These are phyloP conservation scores for Scaptomyza parva DNA, from an alignment of 2,888 invertebrate species.

Conservation along the genomic window DNA sequence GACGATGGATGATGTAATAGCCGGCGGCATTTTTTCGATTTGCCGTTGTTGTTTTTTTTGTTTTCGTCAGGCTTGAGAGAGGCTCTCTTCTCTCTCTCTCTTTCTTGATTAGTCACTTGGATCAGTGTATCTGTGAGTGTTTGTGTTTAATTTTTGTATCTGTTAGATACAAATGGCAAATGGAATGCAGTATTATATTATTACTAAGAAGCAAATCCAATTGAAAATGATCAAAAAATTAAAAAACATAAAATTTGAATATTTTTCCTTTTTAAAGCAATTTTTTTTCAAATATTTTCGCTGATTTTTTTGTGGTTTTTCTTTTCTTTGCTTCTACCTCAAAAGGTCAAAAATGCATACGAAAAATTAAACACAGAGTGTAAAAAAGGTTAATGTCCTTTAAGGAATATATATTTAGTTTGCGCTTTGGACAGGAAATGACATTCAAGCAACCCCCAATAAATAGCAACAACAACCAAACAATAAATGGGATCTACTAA, in stretches of 20 bases:
- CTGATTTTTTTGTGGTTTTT: neutral
- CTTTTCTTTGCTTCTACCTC: too few relatives aligned
- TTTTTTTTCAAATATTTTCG: too few relatives aligned
- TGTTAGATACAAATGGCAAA: too few relatives aligned
- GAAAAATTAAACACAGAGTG: slow-evolving; percentile 1
- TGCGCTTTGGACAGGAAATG: slow-evolving; percentile 55
- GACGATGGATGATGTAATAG: slow-evolving; percentile 64
- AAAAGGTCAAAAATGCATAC: too few relatives aligned
- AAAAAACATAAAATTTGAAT: too few relatives aligned
- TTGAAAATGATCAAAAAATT: too few relatives aligned
- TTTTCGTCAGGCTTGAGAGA: slow-evolving; percentile 17
- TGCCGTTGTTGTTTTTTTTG: neutral
- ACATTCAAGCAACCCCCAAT: slow-evolving; percentile 58
- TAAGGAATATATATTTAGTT: slow-evolving; percentile 37
- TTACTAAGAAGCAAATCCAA: too few relatives aligned
- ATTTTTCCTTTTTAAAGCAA: too few relatives aligned
- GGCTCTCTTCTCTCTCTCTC: too few relatives aligned
- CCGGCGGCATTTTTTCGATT: slow-evolving; percentile 36
- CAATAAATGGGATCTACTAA: too few relatives aligned
- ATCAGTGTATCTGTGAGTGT: slow-evolving; percentile 16
- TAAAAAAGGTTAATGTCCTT: slow-evolving; percentile 68
- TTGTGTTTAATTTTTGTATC: neutral
- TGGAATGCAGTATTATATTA: too few relatives aligned
- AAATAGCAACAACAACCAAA: slow-evolving; percentile 14
- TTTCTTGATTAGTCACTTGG: slow-evolving; percentile 51